Percentiles rank a stretch among this genome's conserved stretches.
Evolutionary conservation across 1,140 invertebrate genomes (phyloP).

Genomic region (Dendroctonus ponderosae): DNA sequence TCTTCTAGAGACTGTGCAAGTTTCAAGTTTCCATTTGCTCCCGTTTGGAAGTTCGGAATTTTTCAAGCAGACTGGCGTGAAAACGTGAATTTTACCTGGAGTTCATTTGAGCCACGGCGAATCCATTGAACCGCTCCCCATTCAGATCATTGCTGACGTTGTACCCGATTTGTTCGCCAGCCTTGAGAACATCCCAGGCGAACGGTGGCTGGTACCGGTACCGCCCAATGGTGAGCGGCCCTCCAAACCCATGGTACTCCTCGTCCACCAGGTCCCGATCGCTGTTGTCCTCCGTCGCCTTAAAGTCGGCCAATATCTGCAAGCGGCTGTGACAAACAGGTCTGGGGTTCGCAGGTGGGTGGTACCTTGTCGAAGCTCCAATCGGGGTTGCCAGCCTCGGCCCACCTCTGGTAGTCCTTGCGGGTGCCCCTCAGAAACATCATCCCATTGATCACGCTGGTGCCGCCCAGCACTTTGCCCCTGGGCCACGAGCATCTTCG

Average conservation of each 20-base stretch:
- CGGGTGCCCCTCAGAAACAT: slow-evolving; percentile 68
- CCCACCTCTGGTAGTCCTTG: slow-evolving; percentile 69
- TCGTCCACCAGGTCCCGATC: slow-evolving; percentile 48
- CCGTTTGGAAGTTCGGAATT: no score
- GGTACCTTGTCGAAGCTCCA: slow-evolving; percentile 48
- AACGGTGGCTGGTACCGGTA: slow-evolving; percentile 55
- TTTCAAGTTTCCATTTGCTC: no score
- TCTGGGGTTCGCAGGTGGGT: neutral
- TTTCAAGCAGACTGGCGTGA: neutral
- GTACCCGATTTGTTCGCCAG: slow-evolving; percentile 57
- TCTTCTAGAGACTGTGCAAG: no score
- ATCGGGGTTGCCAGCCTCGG: slow-evolving; percentile 34
- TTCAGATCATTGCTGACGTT: slow-evolving; percentile 57
- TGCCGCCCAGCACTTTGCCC: slow-evolving; percentile 59
- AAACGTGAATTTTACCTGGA: slow-evolving; percentile 25
- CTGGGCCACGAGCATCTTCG: slow-evolving; percentile 55
- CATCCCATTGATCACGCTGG: slow-evolving; percentile 64
- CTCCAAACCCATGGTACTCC: slow-evolving; percentile 49
- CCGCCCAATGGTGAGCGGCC: slow-evolving; percentile 51
- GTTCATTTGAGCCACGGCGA: slow-evolving; percentile 39
- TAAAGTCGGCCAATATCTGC: slow-evolving; percentile 53
- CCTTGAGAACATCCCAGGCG: slow-evolving; percentile 57
- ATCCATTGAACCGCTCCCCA: slow-evolving; percentile 51
- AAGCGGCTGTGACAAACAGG: slow-evolving; percentile 24
- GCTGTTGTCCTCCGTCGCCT: slow-evolving; percentile 55